phyloP scores from a whole-genome alignment of 2,888 invertebrate genomes.

The Cylindroiulus punctatus region DNA sequence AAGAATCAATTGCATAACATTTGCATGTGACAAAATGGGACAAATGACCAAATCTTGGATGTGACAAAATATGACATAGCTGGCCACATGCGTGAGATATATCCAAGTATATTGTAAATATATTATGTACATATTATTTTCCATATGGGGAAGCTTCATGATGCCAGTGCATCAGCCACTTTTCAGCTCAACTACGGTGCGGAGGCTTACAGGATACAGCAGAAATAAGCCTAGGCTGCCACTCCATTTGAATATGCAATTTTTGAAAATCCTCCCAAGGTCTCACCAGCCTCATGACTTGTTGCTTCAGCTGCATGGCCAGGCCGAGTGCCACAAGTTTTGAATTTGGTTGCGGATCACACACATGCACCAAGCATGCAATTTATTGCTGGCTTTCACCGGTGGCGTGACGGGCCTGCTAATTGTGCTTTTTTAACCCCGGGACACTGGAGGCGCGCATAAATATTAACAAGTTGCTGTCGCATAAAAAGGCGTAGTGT shows the following conservation, averaged over 20 bases:
- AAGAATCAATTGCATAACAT: too few species aligned
- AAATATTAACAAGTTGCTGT: conserved; percentile 27
- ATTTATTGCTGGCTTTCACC: conserved; percentile 9
- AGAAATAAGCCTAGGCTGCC: background rate
- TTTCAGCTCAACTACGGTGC: background rate
- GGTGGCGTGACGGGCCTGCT: background rate
- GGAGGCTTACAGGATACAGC: background rate
- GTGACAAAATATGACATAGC: too few species aligned
- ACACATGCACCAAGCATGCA: background rate
- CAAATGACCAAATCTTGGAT: too few species aligned
- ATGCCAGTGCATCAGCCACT: too few species aligned
- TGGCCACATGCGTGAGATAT: too few species aligned
- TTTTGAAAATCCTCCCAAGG: background rate
- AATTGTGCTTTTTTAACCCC: conserved; percentile 3
- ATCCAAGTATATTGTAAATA: too few species aligned
- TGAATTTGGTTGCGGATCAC: background rate
- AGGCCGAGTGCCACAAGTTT: background rate
- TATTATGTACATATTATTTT: too few species aligned
- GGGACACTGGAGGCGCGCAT: background rate
- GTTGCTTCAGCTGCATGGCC: background rate
- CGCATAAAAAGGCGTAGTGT: conserved; percentile 1
- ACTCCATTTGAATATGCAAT: background rate
- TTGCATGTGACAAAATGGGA: too few species aligned
- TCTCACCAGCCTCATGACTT: background rate
- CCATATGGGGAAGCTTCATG: too few species aligned